phyloP scores from a whole-genome alignment of 1,140 invertebrate genomes.

The Cotesia typhae region DNA sequence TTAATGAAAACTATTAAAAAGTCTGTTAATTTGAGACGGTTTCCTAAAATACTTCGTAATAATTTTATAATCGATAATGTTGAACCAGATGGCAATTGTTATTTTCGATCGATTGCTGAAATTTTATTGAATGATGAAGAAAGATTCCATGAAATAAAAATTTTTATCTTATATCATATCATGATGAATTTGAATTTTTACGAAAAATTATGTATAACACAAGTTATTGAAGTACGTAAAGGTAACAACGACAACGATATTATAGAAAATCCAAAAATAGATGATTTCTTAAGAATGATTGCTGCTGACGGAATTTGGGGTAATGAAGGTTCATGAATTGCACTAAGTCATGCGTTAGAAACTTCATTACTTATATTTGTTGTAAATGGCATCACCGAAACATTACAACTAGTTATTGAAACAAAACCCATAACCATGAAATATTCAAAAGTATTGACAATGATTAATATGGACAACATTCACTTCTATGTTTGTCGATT shows the following conservation, averaged over 20 bases:
- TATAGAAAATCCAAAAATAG: neutral
- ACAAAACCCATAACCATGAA: neutral
- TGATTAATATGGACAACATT: too few species aligned
- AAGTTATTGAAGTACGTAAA: neutral
- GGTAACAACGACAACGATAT: neutral
- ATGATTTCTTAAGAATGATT: conserved; percentile 1
- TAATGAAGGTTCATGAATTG: neutral
- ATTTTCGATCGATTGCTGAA: neutral
- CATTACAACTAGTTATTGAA: neutral
- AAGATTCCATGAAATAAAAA: neutral
- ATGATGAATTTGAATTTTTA: neutral
- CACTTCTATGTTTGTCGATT: too few species aligned
- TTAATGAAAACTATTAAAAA: neutral
- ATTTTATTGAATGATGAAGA: neutral
- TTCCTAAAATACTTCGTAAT: neutral
- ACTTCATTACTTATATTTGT: neutral
- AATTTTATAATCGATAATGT: neutral
- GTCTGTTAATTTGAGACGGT: neutral
- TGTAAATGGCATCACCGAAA: neutral
- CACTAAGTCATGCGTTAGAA: neutral
- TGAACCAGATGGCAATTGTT: neutral
- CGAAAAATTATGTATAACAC: neutral
- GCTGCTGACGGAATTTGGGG: neutral
- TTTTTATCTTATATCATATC: neutral
- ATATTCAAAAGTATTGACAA: too few species aligned